Evolutionary conservation across 2,888 invertebrate genomes (phyloP), one percentile per base, ranked within the genome.

Genomic region (Teleiodes luculella): DNA sequence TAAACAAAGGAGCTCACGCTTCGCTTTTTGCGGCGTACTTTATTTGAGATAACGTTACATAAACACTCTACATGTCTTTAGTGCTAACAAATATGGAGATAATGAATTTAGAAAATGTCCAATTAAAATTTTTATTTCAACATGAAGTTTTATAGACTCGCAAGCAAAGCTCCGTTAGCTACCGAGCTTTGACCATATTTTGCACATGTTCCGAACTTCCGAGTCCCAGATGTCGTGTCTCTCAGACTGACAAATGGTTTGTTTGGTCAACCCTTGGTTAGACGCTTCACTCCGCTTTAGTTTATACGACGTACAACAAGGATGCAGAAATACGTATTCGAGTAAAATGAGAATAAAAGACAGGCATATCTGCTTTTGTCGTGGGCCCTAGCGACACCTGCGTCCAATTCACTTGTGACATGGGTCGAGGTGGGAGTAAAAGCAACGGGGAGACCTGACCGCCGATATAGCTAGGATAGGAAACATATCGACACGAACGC

Each of bases 211-310:
- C 20, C 31, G 45, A 16, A n/a, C n/a, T n/a, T 46, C 28, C 46
- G 8, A 14, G 49, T 36, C n/a, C 37, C 49, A 49, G 37, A 49
- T 49, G 49, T 49, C 37, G 36, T 28, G 48, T 48, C n/a, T 49
- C 14, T n/a, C 8, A 14, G 8, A 16, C 49, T 49, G 49, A 49
- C 37, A 37, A 49, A 49, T 49, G 36, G 49, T 37, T 49, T 49
- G 49, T 49, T 49, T 49, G 49, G 49, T 37, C 49, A 37, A 37
- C 49, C 49, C 49, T 31, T 28, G 37, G 37, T 35, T 28, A 28
- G 35, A 28, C 49, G 24, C 28, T 24, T 49, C 49, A 49, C 36
- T 49, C 37, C 28, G 49, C 11, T 35, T 24, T 20, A 48, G 35
- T 49, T 49, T 37, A 49, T 37, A 24, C 49, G 41, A 41, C 20